Conservation (phyloP, 2,888 invertebrate species). For the Melinaea menophilus region DNA sequence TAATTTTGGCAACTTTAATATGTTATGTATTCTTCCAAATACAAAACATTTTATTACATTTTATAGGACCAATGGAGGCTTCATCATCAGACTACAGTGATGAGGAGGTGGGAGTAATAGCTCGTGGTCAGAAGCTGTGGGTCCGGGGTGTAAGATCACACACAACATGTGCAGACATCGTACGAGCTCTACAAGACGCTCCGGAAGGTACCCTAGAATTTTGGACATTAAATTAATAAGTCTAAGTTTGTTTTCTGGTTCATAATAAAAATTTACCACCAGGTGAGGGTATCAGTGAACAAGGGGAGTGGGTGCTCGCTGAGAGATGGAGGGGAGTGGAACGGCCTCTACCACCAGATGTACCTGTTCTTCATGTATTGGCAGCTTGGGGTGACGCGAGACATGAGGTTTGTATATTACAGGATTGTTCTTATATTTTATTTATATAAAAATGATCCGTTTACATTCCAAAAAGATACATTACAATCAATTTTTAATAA, state of each 20-base stretch:
- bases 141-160: conserved; percentile 86
- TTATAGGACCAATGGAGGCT: conserved; percentile 65
- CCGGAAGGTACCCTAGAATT: conserved; percentile 56
- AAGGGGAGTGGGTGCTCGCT: conserved; percentile 83
- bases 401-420: conserved; percentile 57
- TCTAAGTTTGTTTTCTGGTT: not conserved
- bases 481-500: not conserved
- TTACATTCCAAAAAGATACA: too few relatives aligned
- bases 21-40: too few relatives aligned
- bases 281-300: conserved; percentile 54
- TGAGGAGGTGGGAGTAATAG: conserved; percentile 85
- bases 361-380: conserved; percentile 86
- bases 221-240: not conserved
- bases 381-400: conserved; percentile 85
- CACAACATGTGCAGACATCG: conserved; percentile 88
- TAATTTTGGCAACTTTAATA: too few relatives aligned
- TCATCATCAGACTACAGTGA: conserved; percentile 78
- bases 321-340: conserved; percentile 89
- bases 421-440: not conserved
- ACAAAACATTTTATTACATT: not conserved
- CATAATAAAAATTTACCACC: conserved; percentile 14
- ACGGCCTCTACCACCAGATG: conserved; percentile 82
- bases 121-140: conserved; percentile 87
- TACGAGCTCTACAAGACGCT: conserved; percentile 81
- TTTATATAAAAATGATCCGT: not conserved